Evolutionary conservation across 2,113 vertebrate species (phyloP), one percentile per base, ranked within the genome.

Genomic region (Herpetotheres cachinnans): DNA sequence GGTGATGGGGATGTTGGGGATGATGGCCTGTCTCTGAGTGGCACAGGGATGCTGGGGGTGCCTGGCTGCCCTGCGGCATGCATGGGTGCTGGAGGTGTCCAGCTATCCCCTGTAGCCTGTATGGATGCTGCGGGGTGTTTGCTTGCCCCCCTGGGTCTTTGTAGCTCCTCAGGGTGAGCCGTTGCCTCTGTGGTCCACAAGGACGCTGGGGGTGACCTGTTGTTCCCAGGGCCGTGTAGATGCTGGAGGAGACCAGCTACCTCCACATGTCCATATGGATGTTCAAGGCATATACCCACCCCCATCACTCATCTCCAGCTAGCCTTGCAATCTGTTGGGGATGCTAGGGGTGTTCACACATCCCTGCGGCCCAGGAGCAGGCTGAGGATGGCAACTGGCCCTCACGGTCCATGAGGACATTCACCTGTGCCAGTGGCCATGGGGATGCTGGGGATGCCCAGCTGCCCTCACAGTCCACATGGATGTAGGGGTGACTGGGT

Each of bases 381-480:
- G 36, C 38, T 85, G 32, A 13, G 29, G 4, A 27, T 69, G 9
- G 40, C 19, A 16, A 20, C 32, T 4, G 46, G 6, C 29, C 30
- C 29, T 66, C 5, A 0, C 11, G 40, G 30, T 27, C 44, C 36
- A 12, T 6, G 42, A 21, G 40, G n/a, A 50, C 1, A 4, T 54
- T 79, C 54, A 42, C 25, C 47, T 50, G 52, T 44, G 56, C 29
- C 40, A 14, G 30, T 62, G 27, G 6, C 32, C 13, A 10, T 6
- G 19, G n/a, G 71, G 38, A 24, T 19, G 8, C 56, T 19, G 7
- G 13, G 10, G 42, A 3, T 80, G n/a, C 47, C 44, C 27, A 40
- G 52, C 25, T 89, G 38, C 42, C 47, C 30, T 55, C 1, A 0
- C 1, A 0, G 27, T 32, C 50, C 42, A 3, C 0, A 2, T 36